phyloP scores from a whole-genome alignment of 2,113 vertebrate species.

The Leucopternis melanops region DNA sequence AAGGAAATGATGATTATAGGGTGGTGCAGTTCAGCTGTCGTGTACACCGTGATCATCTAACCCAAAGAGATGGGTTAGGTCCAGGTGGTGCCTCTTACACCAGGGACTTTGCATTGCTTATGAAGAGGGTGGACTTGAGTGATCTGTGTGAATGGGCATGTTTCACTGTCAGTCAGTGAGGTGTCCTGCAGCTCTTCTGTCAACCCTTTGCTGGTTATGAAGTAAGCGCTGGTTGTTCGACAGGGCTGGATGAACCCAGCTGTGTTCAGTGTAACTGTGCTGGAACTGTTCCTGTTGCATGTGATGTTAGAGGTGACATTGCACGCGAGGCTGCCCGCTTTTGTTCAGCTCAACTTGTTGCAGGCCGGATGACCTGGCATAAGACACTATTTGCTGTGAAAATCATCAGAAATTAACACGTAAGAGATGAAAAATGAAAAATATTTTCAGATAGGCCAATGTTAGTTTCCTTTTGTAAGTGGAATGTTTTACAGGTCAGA shows the following conservation, averaged over 20 bases:
- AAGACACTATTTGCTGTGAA: background rate
- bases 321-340: background rate
- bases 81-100: background rate
- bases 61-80: background rate
- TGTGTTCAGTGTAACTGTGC: background rate
- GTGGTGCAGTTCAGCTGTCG: background rate
- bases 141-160: rapidly evolving
- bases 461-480: background rate
- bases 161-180: background rate
- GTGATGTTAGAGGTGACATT: conserved; percentile 40
- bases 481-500: background rate
- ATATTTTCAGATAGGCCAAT: background rate
- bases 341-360: background rate
- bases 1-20: background rate
- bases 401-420: background rate
- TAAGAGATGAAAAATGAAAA: background rate
- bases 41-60: background rate
- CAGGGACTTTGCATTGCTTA: background rate
- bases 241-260: background rate
- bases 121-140: background rate
- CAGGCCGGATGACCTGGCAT: background rate
- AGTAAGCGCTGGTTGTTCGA: rapidly evolving
- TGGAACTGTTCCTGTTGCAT: conserved; percentile 10
- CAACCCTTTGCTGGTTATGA: background rate
- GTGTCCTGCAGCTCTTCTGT: background rate